Evolutionary conservation across 2,797 vertebrate genomes (phyloP), one percentile per base, ranked within the genome.

Genomic region (Sebastes nivosus): DNA sequence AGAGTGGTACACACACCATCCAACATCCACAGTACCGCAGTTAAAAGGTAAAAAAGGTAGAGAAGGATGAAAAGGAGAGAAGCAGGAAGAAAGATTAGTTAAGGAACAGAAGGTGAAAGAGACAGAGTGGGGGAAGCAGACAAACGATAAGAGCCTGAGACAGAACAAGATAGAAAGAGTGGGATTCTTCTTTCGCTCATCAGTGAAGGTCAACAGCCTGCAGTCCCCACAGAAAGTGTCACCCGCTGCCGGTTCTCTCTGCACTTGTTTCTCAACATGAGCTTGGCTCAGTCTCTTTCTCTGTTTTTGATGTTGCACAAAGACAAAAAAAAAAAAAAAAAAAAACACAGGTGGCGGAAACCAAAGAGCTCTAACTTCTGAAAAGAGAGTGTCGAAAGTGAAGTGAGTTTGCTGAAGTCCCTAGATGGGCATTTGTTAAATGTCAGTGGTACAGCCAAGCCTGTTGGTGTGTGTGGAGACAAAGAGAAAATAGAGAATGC

Each of bases 161-260:
- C 72, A 46, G 77, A 77, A 61, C 58, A 57, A 80, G 69, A 81
- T 46, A n/a, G 81, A 89, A 73, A 67, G 69, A 83, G 36, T 55
- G 68, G 11, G 75, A 52, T 69, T 74, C 80, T 78, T 82, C 79
- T 66, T 50, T 16, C 25, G 25, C 75, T 88, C 81, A 63, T 82
- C 89, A 84, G 57, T 66, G 72, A 87, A 88, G 91, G 90, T 88
- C 89, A 91, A 72, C 75, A 75, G 75, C 58, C 67, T 59, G 18
- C 81, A 71, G 81, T 84, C 58, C 78, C 72, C 50, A n/a, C 71
- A 75, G 71, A 88, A 80, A 89, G 67, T 61, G 11, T 2, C 77
- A 60, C 29, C 70, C 66, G 11, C 69, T 32, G 34, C 71, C 18
- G 76, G 11, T 64, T 79, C 27, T 58, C 66, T 42, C 74, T 57